Evolutionary conservation across 2,797 vertebrate genomes (phyloP), one percentile per base, ranked within the genome.

Genomic region (Cottoperca gobio): DNA sequence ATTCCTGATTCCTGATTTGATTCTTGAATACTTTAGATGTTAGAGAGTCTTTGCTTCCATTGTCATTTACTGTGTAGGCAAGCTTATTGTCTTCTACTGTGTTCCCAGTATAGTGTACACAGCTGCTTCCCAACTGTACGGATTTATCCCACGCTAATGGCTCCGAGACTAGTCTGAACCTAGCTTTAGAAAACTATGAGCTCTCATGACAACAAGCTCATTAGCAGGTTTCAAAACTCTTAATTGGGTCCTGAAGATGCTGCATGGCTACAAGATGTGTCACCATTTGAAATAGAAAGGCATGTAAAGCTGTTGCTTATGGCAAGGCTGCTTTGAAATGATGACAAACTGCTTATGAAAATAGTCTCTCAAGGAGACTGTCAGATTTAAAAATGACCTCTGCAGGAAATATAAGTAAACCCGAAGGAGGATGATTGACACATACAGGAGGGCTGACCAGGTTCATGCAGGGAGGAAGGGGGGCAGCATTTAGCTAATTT

Each of bases 211-310:
- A 80, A 81, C 69, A 12, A 26, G 42, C 80, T 81, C 67, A 76
- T 86, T 85, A 76, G 64, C 77, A 70, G 66, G 60, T 78, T 81
- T 86, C 46, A 31, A 43, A 82, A 53, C 37, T 87, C 73, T 76
- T 83, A 86, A 88, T 83, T 86, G 81, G 57, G 60, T 88, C 77
- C 66, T 80, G 82, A 91, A 90, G 83, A 87, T 55, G 87, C 64
- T 82, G 76, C 79, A 49, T 63, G 78, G 76, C 82, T 83, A 77
- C 73, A 76, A 69, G 70, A 49, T 76, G 64, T 50, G 49, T 84
- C 76, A 75, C 59, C 46, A 42, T 77, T 88, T 76, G 74, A 91
- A 91, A 94, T 91, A 92, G 87, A 92, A 89, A 82, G 89, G 89
- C 76, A 89, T 76, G 76, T 73, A 73, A 82, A 88, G 85, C 81